A percentile compares a stretch with the other conserved stretches of the same genome.
phyloP scores from a whole-genome alignment of 2,113 vertebrate species.

The Heteronetta atricapilla region DNA sequence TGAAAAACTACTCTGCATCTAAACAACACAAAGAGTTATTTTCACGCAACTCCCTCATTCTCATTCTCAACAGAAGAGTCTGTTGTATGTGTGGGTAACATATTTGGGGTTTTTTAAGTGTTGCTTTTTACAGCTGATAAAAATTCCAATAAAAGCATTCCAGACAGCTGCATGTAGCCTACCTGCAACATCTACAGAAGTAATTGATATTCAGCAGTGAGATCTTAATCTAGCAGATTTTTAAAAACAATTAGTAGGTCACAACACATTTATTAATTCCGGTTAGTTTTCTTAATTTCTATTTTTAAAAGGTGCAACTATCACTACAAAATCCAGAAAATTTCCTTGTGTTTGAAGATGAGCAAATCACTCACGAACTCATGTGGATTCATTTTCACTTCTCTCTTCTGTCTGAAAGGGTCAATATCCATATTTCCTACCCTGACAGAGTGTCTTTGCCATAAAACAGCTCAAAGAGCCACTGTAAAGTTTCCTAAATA shows the following conservation, averaged over 20 bases:
- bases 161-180: not conserved
- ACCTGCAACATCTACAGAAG: not conserved
- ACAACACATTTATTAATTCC: not conserved
- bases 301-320: not conserved
- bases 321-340: not conserved
- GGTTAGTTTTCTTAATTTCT: not conserved
- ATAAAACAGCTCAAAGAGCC: not conserved
- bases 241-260: not conserved
- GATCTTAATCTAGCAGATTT: not conserved
- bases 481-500: not conserved
- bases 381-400: not conserved
- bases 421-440: not conserved
- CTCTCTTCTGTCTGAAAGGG: not conserved
- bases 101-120: not conserved
- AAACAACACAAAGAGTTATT: not conserved
- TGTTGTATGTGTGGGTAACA: not conserved
- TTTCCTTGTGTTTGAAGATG: not conserved
- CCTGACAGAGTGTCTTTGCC: not conserved
- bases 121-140: not conserved
- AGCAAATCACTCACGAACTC: not conserved
- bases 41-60: not conserved
- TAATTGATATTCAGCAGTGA: not conserved
- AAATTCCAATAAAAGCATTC: not conserved
- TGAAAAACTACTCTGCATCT: conserved; percentile 25
- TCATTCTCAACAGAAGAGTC: not conserved